phyloP scores from a whole-genome alignment of 2,113 vertebrate species.

The Dasyornis broadbenti region DNA sequence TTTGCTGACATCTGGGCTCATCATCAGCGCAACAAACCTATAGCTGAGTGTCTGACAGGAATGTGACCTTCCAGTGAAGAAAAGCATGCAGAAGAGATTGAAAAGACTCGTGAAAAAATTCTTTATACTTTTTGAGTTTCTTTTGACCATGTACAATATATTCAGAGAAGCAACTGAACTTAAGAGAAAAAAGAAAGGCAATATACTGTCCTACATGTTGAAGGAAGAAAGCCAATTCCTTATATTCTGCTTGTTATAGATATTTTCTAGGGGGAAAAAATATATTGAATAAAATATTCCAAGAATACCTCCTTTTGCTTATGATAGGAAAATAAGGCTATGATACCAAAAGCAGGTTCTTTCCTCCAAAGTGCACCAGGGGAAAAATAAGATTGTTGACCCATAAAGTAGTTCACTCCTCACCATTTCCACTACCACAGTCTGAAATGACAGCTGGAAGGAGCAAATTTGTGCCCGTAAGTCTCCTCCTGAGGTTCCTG shows the following conservation, averaged over 20 bases:
- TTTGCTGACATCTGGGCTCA: not conserved
- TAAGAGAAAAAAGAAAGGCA: not conserved
- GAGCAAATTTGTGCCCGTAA: not conserved
- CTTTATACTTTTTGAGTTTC: not conserved
- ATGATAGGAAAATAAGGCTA: not conserved
- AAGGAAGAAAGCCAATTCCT: not conserved
- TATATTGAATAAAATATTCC: not conserved
- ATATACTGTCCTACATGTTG: not conserved
- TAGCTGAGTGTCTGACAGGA: not conserved
- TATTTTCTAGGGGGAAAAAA: not conserved
- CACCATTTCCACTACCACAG: not conserved
- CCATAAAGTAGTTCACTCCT: not conserved
- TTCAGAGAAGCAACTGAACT: not conserved
- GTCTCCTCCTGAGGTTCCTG: not conserved
- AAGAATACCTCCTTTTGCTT: not conserved
- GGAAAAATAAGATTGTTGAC: not conserved
- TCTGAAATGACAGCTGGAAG: not conserved
- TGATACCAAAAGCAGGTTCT: not conserved
- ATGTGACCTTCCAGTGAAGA: not conserved
- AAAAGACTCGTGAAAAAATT: not conserved
- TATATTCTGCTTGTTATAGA: not conserved
- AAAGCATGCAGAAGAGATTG: not conserved
- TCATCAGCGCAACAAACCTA: not conserved
- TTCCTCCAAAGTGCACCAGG: not conserved
- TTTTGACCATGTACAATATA: not conserved